Evolutionary conservation across 2,797 vertebrate species (phyloP), one percentile per base, ranked within the genome.

Genomic region (Mico argentatus): DNA sequence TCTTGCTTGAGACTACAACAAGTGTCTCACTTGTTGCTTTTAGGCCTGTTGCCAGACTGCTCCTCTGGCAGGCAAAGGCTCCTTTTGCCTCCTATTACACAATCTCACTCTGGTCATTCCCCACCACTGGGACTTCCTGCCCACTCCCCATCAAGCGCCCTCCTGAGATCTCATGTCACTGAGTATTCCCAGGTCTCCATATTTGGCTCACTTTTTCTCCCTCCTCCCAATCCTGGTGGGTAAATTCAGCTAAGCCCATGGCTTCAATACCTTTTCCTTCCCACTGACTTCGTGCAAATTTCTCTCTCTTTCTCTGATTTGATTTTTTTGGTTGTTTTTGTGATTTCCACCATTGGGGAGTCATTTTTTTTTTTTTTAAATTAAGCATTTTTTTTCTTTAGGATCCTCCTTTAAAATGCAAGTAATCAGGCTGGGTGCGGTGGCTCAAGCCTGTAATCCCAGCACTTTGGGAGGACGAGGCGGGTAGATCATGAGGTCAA

Each of bases 351-450:
- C 15, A 39, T 17, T 50, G 46, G 10, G 75, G 57, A 90, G n/a
- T 67, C 75, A 41, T 75, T 59, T 77, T 81, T 96, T 20, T 81
- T 96, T 20, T 89, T 39, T 55, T 39, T 55, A 14, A 92, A 7
- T 36, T 90, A 75, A 90, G 13, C 22, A 50, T 75, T 30, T 36
- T 39, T 36, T 57, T 81, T 93, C 55, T 87, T 48, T 91, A 93
- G 30, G 52, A 70, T 88, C 33, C 48, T 95, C 27, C 92, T 96
- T 95, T 70, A 88, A 83, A 90, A 90, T 90, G 9, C 13, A 91
- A 88, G 7, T 59, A 90, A 83, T 79, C 64, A 22, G 39, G 39
- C 39, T 3, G 39, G 39, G 39, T 3, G 39, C 39, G 39, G 39
- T 39, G 39, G 39, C 39, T 39, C 39, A 39, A 39, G 39, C 39